These are phyloP conservation scores for Cabera pusaria DNA, from an alignment of 2,888 invertebrate genomes.

Conservation along the genomic window DNA sequence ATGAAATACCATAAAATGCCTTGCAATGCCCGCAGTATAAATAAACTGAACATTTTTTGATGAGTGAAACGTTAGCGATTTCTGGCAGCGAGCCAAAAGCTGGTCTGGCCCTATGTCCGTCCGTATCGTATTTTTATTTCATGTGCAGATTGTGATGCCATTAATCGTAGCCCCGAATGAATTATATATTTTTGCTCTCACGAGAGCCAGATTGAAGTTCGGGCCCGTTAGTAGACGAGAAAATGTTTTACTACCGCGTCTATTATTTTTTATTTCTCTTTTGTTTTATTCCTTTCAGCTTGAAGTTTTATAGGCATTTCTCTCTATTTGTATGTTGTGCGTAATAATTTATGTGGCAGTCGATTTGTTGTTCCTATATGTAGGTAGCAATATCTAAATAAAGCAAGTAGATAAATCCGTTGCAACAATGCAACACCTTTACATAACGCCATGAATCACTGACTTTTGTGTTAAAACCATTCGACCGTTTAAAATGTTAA, in stretches of 20 bases:
- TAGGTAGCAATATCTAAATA: not conserved
- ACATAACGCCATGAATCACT: slow-evolving; percentile 14
- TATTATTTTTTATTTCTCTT: slow-evolving; percentile 15
- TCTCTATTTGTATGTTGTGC: slow-evolving; percentile 1
- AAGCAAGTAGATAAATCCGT: not conserved
- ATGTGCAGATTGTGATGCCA: slow-evolving; percentile 59
- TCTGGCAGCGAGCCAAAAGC: slow-evolving; percentile 62
- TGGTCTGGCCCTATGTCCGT: slow-evolving; percentile 51
- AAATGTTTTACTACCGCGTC: slow-evolving; percentile 22
- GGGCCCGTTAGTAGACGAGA: slow-evolving; percentile 23
- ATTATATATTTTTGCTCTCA: slow-evolving; percentile 39
- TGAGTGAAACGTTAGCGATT: slow-evolving; percentile 62
- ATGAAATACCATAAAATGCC: slow-evolving; percentile 33
- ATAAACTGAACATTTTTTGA: slow-evolving; percentile 48
- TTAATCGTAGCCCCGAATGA: slow-evolving; percentile 52
- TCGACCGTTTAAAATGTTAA: slow-evolving; percentile 20
- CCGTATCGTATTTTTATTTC: slow-evolving; percentile 64
- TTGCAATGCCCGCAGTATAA: slow-evolving; percentile 33
- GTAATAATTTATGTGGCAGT: not conserved
- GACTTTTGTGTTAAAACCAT: slow-evolving; percentile 17
- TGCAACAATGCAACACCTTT: slow-evolving; percentile 14
- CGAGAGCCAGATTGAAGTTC: slow-evolving; percentile 32
- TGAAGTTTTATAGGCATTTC: slow-evolving; percentile 5
- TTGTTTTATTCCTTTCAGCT: slow-evolving; percentile 12
- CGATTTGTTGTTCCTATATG: not conserved